Percentiles rank a stretch among this genome's conserved stretches.
phyloP scores from a whole-genome alignment of 2,888 invertebrate genomes.

The Agrilus biguttatus region DNA sequence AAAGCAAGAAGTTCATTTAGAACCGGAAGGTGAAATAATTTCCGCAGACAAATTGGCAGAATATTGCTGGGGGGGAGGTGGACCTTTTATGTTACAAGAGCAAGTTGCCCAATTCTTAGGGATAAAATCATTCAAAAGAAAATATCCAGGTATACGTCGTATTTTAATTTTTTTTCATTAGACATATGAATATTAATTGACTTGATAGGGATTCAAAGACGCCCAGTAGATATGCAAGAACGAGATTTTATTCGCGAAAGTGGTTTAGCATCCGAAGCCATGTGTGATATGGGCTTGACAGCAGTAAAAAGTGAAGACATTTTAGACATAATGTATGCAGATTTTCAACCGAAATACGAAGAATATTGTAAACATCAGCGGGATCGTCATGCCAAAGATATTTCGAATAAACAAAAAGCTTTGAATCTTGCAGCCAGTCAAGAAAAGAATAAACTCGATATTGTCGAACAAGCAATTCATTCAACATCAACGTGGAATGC shows the following conservation, averaged over 20 bases:
- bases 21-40: constrained; percentile 24
- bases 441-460: constrained; percentile 44
- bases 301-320: constrained; percentile 87
- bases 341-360: constrained; percentile 90
- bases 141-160: constrained; percentile 70
- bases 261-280: constrained; percentile 68
- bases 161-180: neutral
- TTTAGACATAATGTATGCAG: constrained; percentile 86
- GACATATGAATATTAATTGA: neutral
- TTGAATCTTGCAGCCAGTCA: constrained; percentile 39
- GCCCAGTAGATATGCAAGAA: constrained; percentile 82
- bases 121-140: constrained; percentile 92
- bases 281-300: constrained; percentile 87
- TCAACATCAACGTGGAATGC: constrained; percentile 83
- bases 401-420: constrained; percentile 52
- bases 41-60: constrained; percentile 83
- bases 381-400: constrained; percentile 53
- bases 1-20: constrained; percentile 23
- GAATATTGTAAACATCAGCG: constrained; percentile 67
- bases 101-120: constrained; percentile 89
- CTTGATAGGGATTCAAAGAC: constrained; percentile 32
- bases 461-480: constrained; percentile 69
- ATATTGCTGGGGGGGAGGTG: constrained; percentile 74
- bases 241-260: constrained; percentile 73
- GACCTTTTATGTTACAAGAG: constrained; percentile 91